Conservation (phyloP, 2,797 vertebrate species). For the Pachyuromys duprasi region DNA sequence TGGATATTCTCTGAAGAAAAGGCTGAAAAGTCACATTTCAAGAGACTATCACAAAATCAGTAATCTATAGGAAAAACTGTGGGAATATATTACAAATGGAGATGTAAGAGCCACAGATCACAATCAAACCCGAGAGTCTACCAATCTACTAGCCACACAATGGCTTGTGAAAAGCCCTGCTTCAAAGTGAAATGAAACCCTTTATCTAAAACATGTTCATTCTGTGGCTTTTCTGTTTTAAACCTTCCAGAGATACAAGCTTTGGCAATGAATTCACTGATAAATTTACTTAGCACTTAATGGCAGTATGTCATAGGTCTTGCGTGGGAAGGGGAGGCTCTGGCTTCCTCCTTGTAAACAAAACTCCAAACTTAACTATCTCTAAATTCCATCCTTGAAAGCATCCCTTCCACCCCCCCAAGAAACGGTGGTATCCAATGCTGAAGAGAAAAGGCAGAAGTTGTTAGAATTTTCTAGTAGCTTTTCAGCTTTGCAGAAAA, state of each 20-base stretch:
- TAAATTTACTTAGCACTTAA: not conserved
- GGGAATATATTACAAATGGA: not conserved
- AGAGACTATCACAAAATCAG: not conserved
- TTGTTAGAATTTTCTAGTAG: not conserved
- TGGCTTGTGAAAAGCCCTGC: not conserved
- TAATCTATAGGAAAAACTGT: not conserved
- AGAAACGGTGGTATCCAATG: not conserved
- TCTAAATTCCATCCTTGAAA: not conserved
- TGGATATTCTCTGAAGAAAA: slow-evolving; percentile 3
- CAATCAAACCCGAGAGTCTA: not conserved
- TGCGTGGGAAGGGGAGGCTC: not conserved
- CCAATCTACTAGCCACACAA: not conserved
- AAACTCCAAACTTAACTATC: not conserved
- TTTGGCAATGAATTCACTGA: not conserved
- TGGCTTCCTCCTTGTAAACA: not conserved
- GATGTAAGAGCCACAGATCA: not conserved
- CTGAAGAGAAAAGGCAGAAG: not conserved
- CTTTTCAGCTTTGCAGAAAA: not conserved
- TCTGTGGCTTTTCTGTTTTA: not conserved
- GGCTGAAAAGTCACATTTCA: not conserved
- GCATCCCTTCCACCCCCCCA: not conserved
- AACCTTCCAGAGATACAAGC: not conserved
- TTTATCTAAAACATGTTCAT: not conserved
- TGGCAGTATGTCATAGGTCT: accelerated
- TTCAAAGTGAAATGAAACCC: not conserved